Percentiles rank a stretch among this genome's conserved stretches.
Evolutionary conservation across 2,888 invertebrate genomes (phyloP).

Genomic region (Epinotia ramella): DNA sequence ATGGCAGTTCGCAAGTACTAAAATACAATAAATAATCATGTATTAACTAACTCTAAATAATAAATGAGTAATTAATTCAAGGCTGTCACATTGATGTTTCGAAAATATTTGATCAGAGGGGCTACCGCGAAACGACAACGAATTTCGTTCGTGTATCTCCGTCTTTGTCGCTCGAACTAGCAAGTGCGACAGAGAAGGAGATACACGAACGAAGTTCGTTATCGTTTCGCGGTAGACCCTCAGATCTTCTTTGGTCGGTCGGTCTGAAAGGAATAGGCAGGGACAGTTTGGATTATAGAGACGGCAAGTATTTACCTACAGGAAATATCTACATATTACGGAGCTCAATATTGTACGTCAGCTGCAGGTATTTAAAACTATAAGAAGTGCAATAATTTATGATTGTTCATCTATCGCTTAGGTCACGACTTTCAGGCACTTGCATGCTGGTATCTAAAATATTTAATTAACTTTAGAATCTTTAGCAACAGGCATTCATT

Average conservation of each 20-base stretch:
- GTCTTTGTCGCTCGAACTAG: too few relatives aligned
- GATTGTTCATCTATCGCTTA: neutral
- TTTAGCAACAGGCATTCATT: conserved; percentile 22
- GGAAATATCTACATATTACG: neutral
- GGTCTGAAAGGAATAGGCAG: conserved; percentile 32
- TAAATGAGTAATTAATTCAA: conserved; percentile 34
- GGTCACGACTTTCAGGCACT: neutral
- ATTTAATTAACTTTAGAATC: neutral
- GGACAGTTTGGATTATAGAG: conserved; percentile 2
- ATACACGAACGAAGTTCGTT: too few relatives aligned
- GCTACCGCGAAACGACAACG: too few relatives aligned
- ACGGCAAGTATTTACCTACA: neutral
- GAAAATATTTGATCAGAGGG: conserved; percentile 15
- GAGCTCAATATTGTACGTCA: neutral
- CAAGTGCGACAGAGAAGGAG: too few relatives aligned
- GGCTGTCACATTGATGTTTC: conserved; percentile 5
- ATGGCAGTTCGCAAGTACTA: conserved; percentile 75
- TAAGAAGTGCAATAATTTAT: neutral
- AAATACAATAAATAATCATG: conserved; percentile 73
- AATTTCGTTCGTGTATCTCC: too few relatives aligned
- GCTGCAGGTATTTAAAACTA: conserved; percentile 4
- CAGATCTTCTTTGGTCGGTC: conserved; percentile 43
- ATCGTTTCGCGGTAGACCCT: too few relatives aligned
- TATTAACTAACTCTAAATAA: conserved; percentile 48
- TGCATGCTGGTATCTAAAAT: neutral